Evolutionary conservation across 2,888 invertebrate species (phyloP).

Genomic region (Luperina testacea): DNA sequence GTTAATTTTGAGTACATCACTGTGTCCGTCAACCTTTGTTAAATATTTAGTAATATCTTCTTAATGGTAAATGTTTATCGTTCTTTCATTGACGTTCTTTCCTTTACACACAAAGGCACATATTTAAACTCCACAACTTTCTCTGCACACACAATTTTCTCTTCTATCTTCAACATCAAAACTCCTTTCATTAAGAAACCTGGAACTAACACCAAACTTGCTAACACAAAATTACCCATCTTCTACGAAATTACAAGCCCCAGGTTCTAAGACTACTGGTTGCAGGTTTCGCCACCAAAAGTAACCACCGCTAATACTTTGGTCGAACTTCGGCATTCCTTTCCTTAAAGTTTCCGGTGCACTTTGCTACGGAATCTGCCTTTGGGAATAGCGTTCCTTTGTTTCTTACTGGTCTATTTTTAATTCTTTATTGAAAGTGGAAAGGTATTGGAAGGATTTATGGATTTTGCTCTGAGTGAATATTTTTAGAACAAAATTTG

Average conservation of each 20-base stretch:
- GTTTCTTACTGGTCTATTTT: constrained; percentile 44
- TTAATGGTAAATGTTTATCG: not conserved
- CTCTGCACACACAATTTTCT: not conserved
- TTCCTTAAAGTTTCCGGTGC: constrained; percentile 57
- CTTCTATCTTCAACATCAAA: not conserved
- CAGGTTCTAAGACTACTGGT: constrained; percentile 15
- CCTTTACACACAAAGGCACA: not conserved
- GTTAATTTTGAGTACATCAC: not conserved
- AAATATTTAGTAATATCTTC: not conserved
- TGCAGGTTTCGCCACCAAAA: constrained; percentile 16
- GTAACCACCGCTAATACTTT: constrained; percentile 58
- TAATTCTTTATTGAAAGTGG: constrained; percentile 50
- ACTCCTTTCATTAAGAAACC: constrained; percentile 53
- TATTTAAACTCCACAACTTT: not conserved
- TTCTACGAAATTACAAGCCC: constrained; percentile 9
- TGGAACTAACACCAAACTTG: constrained; percentile 35
- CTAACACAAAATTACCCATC: constrained; percentile 49
- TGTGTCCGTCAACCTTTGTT: no score
- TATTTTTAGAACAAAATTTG: not conserved
- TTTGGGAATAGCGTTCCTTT: constrained; percentile 54
- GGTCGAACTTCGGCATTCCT: constrained; percentile 61
- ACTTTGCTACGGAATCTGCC: constrained; percentile 57
- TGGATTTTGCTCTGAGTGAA: not conserved
- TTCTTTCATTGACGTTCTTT: not conserved
- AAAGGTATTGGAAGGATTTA: constrained; percentile 6